Percentiles rank a stretch among this genome's conserved stretches.
Conservation (phyloP, 2,797 vertebrate genomes). For the Simalia tracyae region DNA sequence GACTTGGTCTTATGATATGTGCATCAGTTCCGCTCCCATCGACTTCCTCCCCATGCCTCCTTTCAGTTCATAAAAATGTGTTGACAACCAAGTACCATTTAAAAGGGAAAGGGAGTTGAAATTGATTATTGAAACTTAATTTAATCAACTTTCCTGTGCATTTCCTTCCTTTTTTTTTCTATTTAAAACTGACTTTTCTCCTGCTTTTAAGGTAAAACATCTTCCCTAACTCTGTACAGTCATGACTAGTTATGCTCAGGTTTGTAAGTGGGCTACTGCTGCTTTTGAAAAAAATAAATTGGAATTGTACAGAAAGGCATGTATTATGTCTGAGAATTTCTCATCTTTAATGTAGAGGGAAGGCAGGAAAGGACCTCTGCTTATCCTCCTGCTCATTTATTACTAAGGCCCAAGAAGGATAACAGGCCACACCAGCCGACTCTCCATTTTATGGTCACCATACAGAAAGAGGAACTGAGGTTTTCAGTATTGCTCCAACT, state of each 20-base stretch:
- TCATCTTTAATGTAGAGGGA: neutral
- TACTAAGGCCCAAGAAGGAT: neutral
- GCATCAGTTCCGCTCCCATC: too few relatives aligned
- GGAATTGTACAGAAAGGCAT: slow-evolving; percentile 10
- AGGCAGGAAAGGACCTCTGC: neutral
- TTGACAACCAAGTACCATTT: neutral
- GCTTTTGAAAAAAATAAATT: slow-evolving; percentile 15
- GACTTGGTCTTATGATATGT: neutral
- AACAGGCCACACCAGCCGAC: neutral
- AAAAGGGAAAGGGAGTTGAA: neutral
- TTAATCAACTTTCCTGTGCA: neutral
- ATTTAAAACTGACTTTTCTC: neutral
- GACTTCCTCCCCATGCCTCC: neutral
- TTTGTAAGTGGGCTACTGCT: slow-evolving; percentile 14
- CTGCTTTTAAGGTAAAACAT: neutral
- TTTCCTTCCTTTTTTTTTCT: neutral
- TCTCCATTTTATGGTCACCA: neutral
- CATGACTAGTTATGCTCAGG: slow-evolving; percentile 22
- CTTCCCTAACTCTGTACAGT: neutral
- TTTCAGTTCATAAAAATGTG: neutral
- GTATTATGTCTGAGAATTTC: neutral
- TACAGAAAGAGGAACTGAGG: neutral
- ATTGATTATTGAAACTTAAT: neutral
- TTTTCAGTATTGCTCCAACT: neutral
- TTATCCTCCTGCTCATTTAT: neutral